A percentile compares a stretch with the other conserved stretches of the same genome.
These are phyloP conservation scores for Caenorhabditis remanei DNA, from an alignment of 1,140 invertebrate species.

Conservation along the genomic window DNA sequence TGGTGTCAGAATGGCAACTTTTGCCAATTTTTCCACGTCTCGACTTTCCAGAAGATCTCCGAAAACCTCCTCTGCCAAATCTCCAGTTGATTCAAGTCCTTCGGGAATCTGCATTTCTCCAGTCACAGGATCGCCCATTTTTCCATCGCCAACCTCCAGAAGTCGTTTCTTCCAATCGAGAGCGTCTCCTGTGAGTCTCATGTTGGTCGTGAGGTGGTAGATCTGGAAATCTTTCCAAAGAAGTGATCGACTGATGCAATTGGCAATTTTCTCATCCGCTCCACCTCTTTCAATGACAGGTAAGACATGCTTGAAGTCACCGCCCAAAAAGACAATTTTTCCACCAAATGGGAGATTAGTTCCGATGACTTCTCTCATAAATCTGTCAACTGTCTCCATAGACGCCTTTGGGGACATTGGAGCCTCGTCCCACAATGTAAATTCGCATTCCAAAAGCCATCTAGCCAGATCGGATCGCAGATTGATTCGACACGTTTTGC, in stretches of 20 bases:
- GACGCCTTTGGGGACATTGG: too few relatives aligned
- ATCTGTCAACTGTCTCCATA: too few relatives aligned
- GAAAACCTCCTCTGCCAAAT: not conserved
- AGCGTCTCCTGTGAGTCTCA: not conserved
- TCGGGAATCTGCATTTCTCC: slow-evolving; percentile 31
- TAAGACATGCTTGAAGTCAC: not conserved
- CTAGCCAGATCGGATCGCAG: not conserved
- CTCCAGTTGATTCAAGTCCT: not conserved
- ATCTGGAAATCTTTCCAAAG: slow-evolving; percentile 38
- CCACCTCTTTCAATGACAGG: too few relatives aligned
- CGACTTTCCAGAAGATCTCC: not conserved
- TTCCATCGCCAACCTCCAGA: slow-evolving; percentile 9
- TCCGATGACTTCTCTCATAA: too few relatives aligned
- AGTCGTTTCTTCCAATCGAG: slow-evolving; percentile 39
- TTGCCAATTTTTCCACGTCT: not conserved
- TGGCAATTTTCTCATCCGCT: not conserved
- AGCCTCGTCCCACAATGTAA: too few relatives aligned
- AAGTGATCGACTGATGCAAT: slow-evolving; percentile 40
- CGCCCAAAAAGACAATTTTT: slow-evolving; percentile 53
- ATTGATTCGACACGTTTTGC: not conserved
- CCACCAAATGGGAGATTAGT: slow-evolving; percentile 58
- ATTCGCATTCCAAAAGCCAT: too few relatives aligned
- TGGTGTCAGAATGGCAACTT: slow-evolving; percentile 15
- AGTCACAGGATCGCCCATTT: not conserved
- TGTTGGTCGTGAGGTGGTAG: slow-evolving; percentile 14